These are phyloP conservation scores for Julus scanicus DNA, from an alignment of 2,888 invertebrate species.

Conservation along the genomic window DNA sequence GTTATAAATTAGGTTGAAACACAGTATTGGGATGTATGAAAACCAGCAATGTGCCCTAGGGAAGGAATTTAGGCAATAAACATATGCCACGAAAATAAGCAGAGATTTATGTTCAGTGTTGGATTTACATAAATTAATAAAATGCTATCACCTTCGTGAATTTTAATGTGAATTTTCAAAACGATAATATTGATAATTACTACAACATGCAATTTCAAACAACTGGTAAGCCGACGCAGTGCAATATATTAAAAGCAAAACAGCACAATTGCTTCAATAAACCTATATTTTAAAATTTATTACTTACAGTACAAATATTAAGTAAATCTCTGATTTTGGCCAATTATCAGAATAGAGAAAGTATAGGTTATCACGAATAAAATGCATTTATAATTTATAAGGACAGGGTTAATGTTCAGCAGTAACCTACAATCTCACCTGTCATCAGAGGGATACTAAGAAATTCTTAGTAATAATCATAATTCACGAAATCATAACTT, in stretches of 20 bases:
- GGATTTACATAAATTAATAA: neutral
- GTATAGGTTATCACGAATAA: neutral
- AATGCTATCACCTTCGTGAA: neutral
- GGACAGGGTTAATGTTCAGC: neutral
- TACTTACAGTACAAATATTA: too few relatives aligned
- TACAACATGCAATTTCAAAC: neutral
- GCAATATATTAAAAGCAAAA: too few relatives aligned
- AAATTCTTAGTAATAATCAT: neutral
- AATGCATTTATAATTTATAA: neutral
- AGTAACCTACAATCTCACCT: neutral
- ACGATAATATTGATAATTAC: neutral
- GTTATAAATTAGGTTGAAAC: neutral
- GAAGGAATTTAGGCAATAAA: neutral
- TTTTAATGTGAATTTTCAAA: slow-evolving; percentile 20
- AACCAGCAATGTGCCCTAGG: neutral
- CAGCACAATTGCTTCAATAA: too few relatives aligned
- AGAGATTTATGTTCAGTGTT: neutral
- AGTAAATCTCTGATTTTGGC: neutral
- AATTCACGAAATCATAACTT: neutral
- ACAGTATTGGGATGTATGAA: neutral
- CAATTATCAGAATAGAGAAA: neutral
- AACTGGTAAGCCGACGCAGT: too few relatives aligned
- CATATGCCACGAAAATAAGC: neutral
- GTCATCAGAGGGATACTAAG: neutral
- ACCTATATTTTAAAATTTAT: too few relatives aligned